Evolutionary conservation across 2,113 vertebrate genomes (phyloP).

Genomic region (Microcebus ravelobensis): DNA sequence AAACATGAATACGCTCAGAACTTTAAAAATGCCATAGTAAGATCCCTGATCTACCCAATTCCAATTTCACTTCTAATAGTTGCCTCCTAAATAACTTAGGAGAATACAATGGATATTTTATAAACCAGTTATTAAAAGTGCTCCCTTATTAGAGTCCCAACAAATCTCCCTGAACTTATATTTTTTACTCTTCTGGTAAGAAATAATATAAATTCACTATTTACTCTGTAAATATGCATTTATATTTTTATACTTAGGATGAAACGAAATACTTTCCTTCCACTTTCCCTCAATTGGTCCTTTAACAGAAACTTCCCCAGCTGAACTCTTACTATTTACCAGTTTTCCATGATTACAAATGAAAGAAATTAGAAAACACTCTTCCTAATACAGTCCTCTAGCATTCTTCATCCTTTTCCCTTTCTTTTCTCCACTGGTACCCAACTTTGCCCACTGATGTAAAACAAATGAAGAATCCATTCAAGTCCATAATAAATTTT

Average conservation of each 20-base stretch:
- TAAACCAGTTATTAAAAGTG: not conserved
- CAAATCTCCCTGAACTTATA: not conserved
- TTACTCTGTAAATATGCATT: not conserved
- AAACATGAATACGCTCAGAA: not conserved
- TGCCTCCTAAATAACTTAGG: not conserved
- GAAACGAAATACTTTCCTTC: slow-evolving; percentile 19
- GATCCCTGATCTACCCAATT: not conserved
- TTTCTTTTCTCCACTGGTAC: not conserved
- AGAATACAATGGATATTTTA: slow-evolving; percentile 10
- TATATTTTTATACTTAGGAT: not conserved
- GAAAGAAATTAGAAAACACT: not conserved
- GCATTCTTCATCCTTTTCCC: not conserved
- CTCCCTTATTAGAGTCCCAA: not conserved
- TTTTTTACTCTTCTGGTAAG: not conserved
- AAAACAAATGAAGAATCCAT: slow-evolving; percentile 47
- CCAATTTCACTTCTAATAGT: not conserved
- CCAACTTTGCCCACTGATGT: not conserved
- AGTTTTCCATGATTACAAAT: not conserved
- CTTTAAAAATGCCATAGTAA: not conserved
- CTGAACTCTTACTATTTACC: not conserved
- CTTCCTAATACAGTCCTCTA: not conserved
- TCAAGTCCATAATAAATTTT: not conserved
- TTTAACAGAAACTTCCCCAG: slow-evolving; percentile 4
- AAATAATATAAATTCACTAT: not conserved
- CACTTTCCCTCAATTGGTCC: not conserved